A percentile compares a stretch with the other conserved stretches of the same genome.
phyloP scores from a whole-genome alignment of 2,113 vertebrate species.

The Trochalopteron elliotii region DNA sequence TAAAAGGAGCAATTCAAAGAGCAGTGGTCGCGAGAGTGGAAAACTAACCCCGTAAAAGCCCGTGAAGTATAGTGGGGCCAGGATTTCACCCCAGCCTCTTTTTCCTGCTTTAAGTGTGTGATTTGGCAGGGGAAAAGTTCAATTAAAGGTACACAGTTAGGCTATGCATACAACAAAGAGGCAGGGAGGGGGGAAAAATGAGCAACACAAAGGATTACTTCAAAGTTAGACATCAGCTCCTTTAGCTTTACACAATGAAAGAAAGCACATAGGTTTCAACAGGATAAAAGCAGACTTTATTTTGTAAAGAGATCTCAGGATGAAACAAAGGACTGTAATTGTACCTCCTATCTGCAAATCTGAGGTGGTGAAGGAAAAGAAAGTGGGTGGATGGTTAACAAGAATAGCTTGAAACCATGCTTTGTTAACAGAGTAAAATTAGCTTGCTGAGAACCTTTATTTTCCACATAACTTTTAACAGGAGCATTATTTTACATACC shows the following conservation, averaged over 20 bases:
- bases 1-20: neutral
- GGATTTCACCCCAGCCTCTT: conserved; percentile 22
- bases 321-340: conserved; percentile 69
- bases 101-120: conserved; percentile 18
- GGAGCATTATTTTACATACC: conserved; percentile 59
- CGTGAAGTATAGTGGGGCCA: neutral
- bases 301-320: conserved; percentile 67
- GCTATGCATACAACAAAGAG: conserved; percentile 32
- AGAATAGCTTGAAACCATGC: conserved; percentile 65
- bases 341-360: conserved; percentile 64
- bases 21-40: neutral
- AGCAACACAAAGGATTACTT: conserved; percentile 48
- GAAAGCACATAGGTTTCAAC: conserved; percentile 64
- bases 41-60: neutral
- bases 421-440: conserved; percentile 73
- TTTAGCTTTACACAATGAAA: conserved; percentile 58
- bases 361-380: conserved; percentile 71
- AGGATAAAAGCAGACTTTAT: conserved; percentile 56
- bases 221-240: conserved; percentile 31
- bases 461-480: conserved; percentile 55
- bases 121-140: conserved; percentile 39
- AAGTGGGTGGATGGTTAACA: conserved; percentile 61
- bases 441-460: conserved; percentile 71
- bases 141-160: neutral
- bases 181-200: neutral